phyloP scores from a whole-genome alignment of 2,113 vertebrate genomes.

The Philantomba maxwellii region DNA sequence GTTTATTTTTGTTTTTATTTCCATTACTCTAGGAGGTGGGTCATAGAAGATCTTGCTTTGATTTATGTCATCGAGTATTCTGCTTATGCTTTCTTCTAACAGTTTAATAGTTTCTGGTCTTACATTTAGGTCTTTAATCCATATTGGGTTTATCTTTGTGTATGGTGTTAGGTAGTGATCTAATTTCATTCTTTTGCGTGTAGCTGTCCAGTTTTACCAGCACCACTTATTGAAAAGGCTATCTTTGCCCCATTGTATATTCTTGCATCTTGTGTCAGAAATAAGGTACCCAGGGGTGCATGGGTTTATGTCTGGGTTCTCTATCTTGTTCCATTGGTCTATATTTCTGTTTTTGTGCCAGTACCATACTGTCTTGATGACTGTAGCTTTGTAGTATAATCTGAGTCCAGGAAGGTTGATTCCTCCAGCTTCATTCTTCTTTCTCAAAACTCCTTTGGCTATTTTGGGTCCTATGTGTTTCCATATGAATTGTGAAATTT shows the following conservation, averaged over 20 bases:
- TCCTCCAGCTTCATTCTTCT: too few relatives aligned
- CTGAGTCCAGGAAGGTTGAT: not conserved
- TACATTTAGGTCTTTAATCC: not conserved
- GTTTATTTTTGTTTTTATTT: not conserved
- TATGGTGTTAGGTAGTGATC: fast-evolving
- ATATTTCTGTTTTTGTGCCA: not conserved
- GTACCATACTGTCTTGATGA: not conserved
- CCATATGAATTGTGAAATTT: not conserved
- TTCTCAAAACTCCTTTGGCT: too few relatives aligned
- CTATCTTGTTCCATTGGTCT: not conserved
- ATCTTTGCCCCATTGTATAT: not conserved
- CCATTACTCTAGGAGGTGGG: not conserved
- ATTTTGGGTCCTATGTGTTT: not conserved
- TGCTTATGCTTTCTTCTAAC: not conserved
- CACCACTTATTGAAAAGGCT: not conserved
- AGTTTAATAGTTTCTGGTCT: not conserved
- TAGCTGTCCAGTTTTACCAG: not conserved
- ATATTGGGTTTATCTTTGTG: not conserved
- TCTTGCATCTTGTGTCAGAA: not conserved
- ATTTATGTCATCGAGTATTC: not conserved
- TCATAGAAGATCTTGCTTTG: not conserved
- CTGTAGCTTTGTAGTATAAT: not conserved
- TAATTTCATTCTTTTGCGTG: not conserved
- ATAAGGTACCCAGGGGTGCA: not conserved
- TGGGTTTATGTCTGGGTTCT: not conserved